phyloP scores from a whole-genome alignment of 2,797 vertebrate genomes.

The Coregonus ussuriensis region DNA sequence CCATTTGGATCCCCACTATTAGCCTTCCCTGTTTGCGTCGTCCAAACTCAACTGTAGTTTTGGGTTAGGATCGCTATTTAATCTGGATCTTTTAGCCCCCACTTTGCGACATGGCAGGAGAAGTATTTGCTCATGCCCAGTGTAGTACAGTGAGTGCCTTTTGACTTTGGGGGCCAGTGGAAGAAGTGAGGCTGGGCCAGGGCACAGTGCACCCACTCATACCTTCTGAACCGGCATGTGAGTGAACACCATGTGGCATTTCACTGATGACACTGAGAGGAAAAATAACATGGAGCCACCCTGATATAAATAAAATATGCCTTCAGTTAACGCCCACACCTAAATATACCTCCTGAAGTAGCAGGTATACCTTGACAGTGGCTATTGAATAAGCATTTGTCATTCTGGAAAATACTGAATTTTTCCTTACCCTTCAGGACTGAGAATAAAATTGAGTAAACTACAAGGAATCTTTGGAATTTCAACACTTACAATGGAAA shows the following conservation, averaged over 20 bases:
- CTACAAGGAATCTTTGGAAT: background rate
- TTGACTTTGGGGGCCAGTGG: constrained; percentile 55
- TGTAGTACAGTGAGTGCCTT: constrained; percentile 65
- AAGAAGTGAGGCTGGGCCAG: constrained; percentile 60
- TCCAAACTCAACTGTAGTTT: background rate
- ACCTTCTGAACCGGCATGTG: background rate
- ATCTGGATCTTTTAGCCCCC: constrained; percentile 43
- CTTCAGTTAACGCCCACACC: background rate
- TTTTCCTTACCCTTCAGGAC: background rate
- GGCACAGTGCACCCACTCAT: background rate
- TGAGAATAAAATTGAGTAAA: background rate
- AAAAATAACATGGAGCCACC: constrained; percentile 6
- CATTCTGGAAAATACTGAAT: background rate
- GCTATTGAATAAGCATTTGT: background rate
- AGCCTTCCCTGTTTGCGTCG: background rate
- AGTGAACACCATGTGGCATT: background rate
- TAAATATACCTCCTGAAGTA: no score
- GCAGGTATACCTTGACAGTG: no score
- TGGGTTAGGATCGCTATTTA: constrained; percentile 29
- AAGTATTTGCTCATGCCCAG: constrained; percentile 44
- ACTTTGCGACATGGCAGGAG: background rate
- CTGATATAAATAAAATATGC: background rate
- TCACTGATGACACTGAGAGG: background rate
- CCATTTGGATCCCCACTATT: background rate
- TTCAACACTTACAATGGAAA: background rate